Evolutionary conservation across 2,797 vertebrate species (phyloP), one percentile per base, ranked within the genome.

Genomic region (Rachycentron canadum): DNA sequence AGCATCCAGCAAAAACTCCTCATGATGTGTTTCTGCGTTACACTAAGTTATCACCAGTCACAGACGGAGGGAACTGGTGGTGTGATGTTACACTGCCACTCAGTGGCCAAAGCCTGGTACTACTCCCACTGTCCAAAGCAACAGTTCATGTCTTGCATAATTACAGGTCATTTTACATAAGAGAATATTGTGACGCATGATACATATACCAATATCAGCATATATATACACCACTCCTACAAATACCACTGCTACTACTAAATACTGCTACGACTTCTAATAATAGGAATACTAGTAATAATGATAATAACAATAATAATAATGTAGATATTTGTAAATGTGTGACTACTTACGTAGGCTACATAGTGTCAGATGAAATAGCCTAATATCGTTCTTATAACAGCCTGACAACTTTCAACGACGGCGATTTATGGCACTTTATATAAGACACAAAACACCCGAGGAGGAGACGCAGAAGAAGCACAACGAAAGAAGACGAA

Each of bases 111-210:
- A 47, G 7, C 0, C 0, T 2, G 1, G 16, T 9, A 78, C 69
- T 84, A 19, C 81, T 1, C 1, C 52, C 7, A 2, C 25, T 12
- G 45, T 3, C 26, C 43, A 19, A 32, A 14, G 5, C 69, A 17
- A 75, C 32, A 34, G 25, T 74, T 43, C 7, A 9, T n/a, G 3
- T 50, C 79, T 92, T 90, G 86, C 86, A 88, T 91, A 91, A 92
- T 90, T 79, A 78, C 53, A 69, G 50, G 36, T 50, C 32, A 53
- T 61, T 93, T 91, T 92, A 90, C 79, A 10, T 90, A 88, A 90
- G 59, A 67, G 19, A 19, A 36, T 62, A 32, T 66, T 85, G 67
- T 90, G 89, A 90, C 86, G 86, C 81, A 91, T 13, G 43, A 17
- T 45, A 7, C 2, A 45, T 21, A 3, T 32, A 32, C 7, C 32